Conservation (phyloP, 2,888 invertebrate genomes). For the Sussaba pulchella region DNA sequence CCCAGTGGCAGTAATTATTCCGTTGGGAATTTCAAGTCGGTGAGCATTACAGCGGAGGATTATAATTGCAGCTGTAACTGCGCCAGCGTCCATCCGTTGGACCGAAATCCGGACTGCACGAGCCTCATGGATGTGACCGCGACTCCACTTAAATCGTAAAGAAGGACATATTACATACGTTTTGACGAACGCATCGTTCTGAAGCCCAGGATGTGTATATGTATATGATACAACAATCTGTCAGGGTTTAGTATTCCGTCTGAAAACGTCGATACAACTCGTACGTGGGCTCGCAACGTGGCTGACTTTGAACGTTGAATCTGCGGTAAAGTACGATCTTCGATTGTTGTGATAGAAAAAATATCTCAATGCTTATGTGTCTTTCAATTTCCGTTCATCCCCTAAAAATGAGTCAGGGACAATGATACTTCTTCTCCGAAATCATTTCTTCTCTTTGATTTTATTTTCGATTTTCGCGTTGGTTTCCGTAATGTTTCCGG, state of each 20-base stretch:
- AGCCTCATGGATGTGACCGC: constrained; percentile 36
- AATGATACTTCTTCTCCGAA: too few species aligned
- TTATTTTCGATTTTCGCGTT: neutral
- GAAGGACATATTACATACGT: too few species aligned
- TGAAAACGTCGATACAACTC: constrained; percentile 45
- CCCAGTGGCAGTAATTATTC: constrained; percentile 59
- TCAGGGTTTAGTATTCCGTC: constrained; percentile 39
- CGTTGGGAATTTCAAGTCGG: constrained; percentile 48
- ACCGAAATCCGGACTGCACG: neutral
- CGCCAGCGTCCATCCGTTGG: constrained; percentile 1
- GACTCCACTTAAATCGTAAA: constrained; percentile 7
- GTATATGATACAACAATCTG: constrained; percentile 14
- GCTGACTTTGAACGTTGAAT: constrained; percentile 67
- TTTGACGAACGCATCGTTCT: too few species aligned
- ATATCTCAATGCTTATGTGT: too few species aligned
- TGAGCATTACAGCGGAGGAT: constrained; percentile 31
- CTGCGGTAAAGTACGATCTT: constrained; percentile 65
- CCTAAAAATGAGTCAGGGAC: too few species aligned
- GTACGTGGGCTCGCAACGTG: constrained; percentile 49
- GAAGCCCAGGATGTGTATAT: too few species aligned
- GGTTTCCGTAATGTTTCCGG: neutral
- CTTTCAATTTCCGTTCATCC: too few species aligned
- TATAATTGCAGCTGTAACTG: constrained; percentile 39
- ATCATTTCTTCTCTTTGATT: neutral
- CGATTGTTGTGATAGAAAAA: constrained; percentile 62